Evolutionary conservation across 2,113 vertebrate genomes (phyloP).

Genomic region (Polypterus senegalus): DNA sequence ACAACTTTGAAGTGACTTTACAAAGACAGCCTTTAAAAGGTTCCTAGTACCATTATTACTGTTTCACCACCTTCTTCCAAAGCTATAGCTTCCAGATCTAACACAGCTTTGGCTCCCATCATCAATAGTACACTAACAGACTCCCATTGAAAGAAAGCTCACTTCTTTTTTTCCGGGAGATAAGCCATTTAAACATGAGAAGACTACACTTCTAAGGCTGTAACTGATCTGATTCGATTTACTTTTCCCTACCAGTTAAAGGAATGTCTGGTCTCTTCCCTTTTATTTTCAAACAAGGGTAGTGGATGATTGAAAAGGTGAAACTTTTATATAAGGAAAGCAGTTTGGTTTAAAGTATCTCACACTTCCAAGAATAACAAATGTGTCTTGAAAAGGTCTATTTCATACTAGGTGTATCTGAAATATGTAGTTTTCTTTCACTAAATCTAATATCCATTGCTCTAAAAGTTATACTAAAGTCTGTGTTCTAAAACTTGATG

Average conservation of each 20-base stretch:
- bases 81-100: slow-evolving; percentile 20
- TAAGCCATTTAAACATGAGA: slow-evolving; percentile 10
- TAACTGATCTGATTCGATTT: slow-evolving; percentile 58
- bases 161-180: neutral
- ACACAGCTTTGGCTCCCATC: slow-evolving; percentile 24
- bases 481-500: no score
- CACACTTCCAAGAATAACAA: no score
- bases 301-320: neutral
- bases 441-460: no score
- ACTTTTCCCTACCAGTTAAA: slow-evolving; percentile 7
- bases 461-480: no score
- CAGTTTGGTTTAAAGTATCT: no score
- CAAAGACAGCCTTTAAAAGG: slow-evolving; percentile 47
- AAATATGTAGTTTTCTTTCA: no score
- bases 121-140: slow-evolving; percentile 1
- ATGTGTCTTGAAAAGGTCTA: no score
- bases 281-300: slow-evolving; percentile 2
- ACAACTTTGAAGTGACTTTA: slow-evolving; percentile 68
- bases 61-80: slow-evolving; percentile 34
- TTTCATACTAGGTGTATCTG: no score
- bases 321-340: neutral
- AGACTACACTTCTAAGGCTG: slow-evolving; percentile 31
- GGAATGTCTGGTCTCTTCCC: neutral
- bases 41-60: slow-evolving; percentile 45
- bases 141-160: slow-evolving; percentile 17